phyloP scores from a whole-genome alignment of 2,113 vertebrate species.

The Bubo scandiacus region DNA sequence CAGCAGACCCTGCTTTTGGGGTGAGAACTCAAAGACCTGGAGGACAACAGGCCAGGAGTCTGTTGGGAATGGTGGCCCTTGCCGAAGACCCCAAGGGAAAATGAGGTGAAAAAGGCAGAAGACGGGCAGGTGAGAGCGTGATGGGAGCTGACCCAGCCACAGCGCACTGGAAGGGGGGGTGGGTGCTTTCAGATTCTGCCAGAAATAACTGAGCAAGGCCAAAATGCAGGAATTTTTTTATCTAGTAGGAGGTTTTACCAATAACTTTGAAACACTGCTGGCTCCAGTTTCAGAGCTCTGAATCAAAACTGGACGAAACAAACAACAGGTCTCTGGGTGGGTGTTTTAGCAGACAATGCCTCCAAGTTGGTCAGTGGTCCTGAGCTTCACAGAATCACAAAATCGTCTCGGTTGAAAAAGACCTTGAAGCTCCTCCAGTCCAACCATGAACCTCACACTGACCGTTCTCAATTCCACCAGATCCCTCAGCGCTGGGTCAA shows the following conservation, averaged over 20 bases:
- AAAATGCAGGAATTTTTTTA: not conserved
- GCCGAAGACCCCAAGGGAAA: not conserved
- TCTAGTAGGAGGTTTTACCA: not conserved
- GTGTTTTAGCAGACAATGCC: rapidly evolving
- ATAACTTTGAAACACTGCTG: not conserved
- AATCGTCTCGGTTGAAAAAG: too few relatives aligned
- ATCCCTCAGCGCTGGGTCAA: too few relatives aligned
- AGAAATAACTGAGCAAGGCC: not conserved
- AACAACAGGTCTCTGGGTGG: rapidly evolving
- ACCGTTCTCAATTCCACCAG: too few relatives aligned
- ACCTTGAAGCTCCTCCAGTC: too few relatives aligned
- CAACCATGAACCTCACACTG: too few relatives aligned
- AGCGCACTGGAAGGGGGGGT: rapidly evolving
- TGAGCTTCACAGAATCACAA: not conserved
- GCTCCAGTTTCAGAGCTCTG: not conserved
- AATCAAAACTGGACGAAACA: not conserved
- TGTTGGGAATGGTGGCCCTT: rapidly evolving
- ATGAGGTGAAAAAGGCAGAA: not conserved
- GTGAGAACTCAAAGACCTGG: rapidly evolving
- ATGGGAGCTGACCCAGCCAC: not conserved
- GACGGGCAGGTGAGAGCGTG: not conserved
- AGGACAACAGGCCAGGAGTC: not conserved
- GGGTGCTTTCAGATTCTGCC: not conserved
- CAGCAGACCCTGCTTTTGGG: not conserved
- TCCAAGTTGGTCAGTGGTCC: rapidly evolving